phyloP scores from a whole-genome alignment of 1,140 invertebrate species.

The Caenorhabditis briggsae region DNA sequence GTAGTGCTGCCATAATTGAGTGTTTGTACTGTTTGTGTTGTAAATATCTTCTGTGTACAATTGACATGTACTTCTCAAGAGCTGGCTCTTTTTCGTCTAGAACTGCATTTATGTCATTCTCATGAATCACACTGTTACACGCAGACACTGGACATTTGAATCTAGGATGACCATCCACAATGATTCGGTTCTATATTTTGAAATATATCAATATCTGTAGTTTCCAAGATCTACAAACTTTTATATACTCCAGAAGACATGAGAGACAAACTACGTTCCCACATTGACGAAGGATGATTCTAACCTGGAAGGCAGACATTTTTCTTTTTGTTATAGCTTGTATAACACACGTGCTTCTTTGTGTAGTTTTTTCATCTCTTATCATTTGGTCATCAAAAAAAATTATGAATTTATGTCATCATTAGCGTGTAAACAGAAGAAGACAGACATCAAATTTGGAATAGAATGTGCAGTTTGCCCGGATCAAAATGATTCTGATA shows the following conservation, averaged over 20 bases:
- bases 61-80: conserved; percentile 38
- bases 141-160: conserved; percentile 25
- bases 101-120: conserved; percentile 45
- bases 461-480: conserved; percentile 7
- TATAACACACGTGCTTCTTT: not conserved
- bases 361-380: not conserved
- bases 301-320: not conserved
- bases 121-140: conserved; percentile 19
- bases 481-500: not conserved
- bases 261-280: conserved; percentile 3
- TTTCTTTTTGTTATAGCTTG: no score
- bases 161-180: conserved; percentile 13
- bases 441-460: conserved; percentile 14
- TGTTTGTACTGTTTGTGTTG: conserved; percentile 39
- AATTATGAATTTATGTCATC: conserved; percentile 50
- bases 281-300: conserved; percentile 47
- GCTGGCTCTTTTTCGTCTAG: conserved; percentile 43
- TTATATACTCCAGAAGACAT: not conserved
- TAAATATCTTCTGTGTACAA: conserved; percentile 19
- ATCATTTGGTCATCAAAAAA: conserved; percentile 3
- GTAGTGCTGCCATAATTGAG: conserved; percentile 13
- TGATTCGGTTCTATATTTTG: not conserved
- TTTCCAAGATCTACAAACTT: not conserved
- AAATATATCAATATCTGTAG: not conserved
- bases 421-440: not conserved